A percentile compares a stretch with the other conserved stretches of the same genome.
These are phyloP conservation scores for Ellobius talpinus DNA, from an alignment of 2,113 vertebrate genomes.

Conservation along the genomic window DNA sequence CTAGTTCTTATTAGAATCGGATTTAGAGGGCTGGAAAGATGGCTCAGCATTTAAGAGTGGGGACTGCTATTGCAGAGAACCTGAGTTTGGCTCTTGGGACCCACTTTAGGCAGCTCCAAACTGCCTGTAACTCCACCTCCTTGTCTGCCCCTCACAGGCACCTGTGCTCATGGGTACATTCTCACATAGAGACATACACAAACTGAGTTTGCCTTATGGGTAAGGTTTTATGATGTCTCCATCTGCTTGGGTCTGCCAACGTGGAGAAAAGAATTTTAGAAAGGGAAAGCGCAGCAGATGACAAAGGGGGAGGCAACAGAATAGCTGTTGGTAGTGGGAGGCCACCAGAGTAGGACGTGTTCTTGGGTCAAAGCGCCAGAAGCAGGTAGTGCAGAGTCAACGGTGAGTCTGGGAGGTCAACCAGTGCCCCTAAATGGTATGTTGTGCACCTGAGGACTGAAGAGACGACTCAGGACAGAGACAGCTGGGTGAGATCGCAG, in stretches of 20 bases:
- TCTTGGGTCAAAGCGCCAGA: background rate
- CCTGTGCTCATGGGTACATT: background rate
- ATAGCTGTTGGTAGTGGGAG: background rate
- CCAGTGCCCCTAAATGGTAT: too few relatives aligned
- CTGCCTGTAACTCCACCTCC: background rate
- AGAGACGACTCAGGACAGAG: background rate
- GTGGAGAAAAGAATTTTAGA: background rate
- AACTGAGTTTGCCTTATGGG: background rate
- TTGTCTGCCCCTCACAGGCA: background rate
- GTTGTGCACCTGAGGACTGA: background rate
- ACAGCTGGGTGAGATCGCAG: background rate
- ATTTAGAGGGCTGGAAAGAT: background rate
- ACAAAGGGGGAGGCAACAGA: background rate
- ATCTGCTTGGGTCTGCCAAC: background rate
- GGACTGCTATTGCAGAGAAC: background rate
- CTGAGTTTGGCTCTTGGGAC: background rate
- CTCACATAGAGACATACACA: background rate
- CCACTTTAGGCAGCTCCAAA: background rate
- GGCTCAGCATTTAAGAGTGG: background rate
- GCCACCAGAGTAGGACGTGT: background rate
- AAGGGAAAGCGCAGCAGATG: background rate
- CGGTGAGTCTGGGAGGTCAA: too few relatives aligned
- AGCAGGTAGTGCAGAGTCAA: background rate
- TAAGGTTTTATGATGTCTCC: slow-evolving; percentile 1
- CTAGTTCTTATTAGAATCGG: background rate